These are phyloP conservation scores for Pipa parva DNA, from an alignment of 2,113 vertebrate genomes.

Conservation along the genomic window DNA sequence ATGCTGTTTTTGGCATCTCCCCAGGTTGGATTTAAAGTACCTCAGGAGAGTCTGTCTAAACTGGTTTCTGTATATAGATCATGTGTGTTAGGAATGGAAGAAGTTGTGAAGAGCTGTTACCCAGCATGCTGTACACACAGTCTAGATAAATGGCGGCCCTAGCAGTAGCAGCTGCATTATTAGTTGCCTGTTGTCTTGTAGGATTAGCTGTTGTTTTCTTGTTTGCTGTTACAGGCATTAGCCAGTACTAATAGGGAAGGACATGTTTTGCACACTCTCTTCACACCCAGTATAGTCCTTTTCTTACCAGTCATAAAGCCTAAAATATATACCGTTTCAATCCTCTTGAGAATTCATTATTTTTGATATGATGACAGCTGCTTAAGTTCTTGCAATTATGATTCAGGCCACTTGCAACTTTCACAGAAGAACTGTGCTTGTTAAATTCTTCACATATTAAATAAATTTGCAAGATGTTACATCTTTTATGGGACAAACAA, in stretches of 20 bases:
- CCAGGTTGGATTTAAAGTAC: too few relatives aligned
- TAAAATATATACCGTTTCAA: slow-evolving; percentile 61
- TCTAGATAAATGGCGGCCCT: slow-evolving; percentile 58
- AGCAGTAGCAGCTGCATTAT: slow-evolving; percentile 66
- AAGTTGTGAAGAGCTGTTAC: slow-evolving; percentile 61
- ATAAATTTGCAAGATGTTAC: slow-evolving; percentile 24
- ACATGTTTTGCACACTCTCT: slow-evolving; percentile 38
- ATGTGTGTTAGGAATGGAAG: slow-evolving; percentile 50
- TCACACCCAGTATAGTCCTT: slow-evolving; percentile 52
- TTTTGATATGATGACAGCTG: slow-evolving; percentile 76
- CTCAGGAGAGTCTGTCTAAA: background rate
- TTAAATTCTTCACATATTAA: slow-evolving; percentile 50
- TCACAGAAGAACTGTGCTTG: slow-evolving; percentile 49
- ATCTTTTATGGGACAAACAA: slow-evolving; percentile 24
- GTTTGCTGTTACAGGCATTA: slow-evolving; percentile 71
- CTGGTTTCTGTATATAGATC: slow-evolving; percentile 45
- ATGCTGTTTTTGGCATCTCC: too few relatives aligned
- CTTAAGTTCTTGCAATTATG: slow-evolving; percentile 53
- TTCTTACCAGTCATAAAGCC: slow-evolving; percentile 62
- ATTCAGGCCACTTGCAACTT: slow-evolving; percentile 53
- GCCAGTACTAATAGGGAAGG: slow-evolving; percentile 56
- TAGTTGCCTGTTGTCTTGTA: slow-evolving; percentile 60
- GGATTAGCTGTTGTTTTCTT: slow-evolving; percentile 62
- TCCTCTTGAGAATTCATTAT: slow-evolving; percentile 78
- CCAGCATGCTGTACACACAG: slow-evolving; percentile 56